Conservation (phyloP, 2,797 vertebrate species). For the Lophius americanus region DNA sequence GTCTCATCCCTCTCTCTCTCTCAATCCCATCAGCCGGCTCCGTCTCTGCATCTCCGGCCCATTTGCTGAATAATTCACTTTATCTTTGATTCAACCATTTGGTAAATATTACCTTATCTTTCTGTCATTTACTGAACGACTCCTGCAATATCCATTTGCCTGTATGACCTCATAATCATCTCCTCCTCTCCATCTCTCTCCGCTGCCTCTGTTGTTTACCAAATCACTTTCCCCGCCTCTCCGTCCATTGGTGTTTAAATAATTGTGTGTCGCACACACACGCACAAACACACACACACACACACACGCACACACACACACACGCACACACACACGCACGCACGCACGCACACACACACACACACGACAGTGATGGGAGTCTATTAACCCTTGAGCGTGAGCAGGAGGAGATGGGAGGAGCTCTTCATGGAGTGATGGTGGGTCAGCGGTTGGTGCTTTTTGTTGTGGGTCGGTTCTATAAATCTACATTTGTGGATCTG, state of each 20-base stretch:
- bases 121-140: conserved; percentile 58
- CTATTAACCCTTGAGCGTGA: conserved; percentile 44
- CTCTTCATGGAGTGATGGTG: conserved; percentile 47
- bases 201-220: conserved; percentile 16
- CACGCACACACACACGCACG: conserved; percentile 54
- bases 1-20: conserved; percentile 12
- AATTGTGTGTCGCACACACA: conserved; percentile 44
- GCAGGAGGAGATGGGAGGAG: background rate
- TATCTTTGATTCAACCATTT: conserved; percentile 57
- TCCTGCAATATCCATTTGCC: conserved; percentile 59
- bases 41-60: conserved; percentile 24
- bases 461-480: too few species aligned
- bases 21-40: conserved; percentile 44
- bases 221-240: conserved; percentile 49
- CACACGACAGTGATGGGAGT: conserved; percentile 58
- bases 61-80: conserved; percentile 65
- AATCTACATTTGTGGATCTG: conserved; percentile 1
- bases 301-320: conserved; percentile 55
- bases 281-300: conserved; percentile 49
- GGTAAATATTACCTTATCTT: conserved; percentile 62
- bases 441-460: background rate
- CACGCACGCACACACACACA: conserved; percentile 53
- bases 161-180: conserved; percentile 57
- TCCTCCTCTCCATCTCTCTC: conserved; percentile 19
- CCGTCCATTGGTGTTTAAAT: conserved; percentile 60